Evolutionary conservation across 2,888 invertebrate genomes (phyloP).

Genomic region (Galerucella pusilla): DNA sequence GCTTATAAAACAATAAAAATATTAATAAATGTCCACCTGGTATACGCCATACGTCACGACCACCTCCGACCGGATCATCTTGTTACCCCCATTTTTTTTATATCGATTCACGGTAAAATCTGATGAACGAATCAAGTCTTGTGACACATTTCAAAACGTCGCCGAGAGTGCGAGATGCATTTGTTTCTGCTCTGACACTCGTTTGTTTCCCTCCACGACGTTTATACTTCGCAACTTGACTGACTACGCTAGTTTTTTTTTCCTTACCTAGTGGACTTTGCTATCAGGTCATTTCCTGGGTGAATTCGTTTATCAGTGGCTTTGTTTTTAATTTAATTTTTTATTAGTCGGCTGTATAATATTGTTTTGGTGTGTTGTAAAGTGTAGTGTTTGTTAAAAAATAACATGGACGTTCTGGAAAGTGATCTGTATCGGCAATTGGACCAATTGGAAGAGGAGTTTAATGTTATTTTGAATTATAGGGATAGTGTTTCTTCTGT

Average conservation of each 20-base stretch:
- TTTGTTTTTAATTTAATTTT: conserved; percentile 33
- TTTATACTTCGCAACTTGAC: background rate
- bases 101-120: conserved; percentile 14
- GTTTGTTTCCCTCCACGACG: conserved; percentile 23
- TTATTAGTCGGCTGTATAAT: conserved; percentile 9
- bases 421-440: conserved; percentile 57
- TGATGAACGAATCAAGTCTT: conserved; percentile 17
- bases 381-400: background rate
- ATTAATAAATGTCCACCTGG: background rate
- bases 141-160: conserved; percentile 19
- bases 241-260: conserved; percentile 7
- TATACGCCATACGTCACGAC: background rate
- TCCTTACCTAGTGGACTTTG: conserved; percentile 47
- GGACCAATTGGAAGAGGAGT: conserved; percentile 59
- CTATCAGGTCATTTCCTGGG: conserved; percentile 53
- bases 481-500: conserved; percentile 34
- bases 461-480: conserved; percentile 54
- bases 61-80: conserved; percentile 4
- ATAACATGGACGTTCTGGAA: conserved; percentile 45
- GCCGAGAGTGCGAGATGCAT: conserved; percentile 5
- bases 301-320: conserved; percentile 37
- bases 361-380: background rate
- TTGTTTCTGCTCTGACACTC: conserved; percentile 7
- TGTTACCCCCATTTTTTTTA: conserved; percentile 16
- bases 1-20: background rate